These are phyloP conservation scores for Hippasteria phrygiana DNA, from an alignment of 53 echinoderm and acorn worm species.

Conservation along the genomic window DNA sequence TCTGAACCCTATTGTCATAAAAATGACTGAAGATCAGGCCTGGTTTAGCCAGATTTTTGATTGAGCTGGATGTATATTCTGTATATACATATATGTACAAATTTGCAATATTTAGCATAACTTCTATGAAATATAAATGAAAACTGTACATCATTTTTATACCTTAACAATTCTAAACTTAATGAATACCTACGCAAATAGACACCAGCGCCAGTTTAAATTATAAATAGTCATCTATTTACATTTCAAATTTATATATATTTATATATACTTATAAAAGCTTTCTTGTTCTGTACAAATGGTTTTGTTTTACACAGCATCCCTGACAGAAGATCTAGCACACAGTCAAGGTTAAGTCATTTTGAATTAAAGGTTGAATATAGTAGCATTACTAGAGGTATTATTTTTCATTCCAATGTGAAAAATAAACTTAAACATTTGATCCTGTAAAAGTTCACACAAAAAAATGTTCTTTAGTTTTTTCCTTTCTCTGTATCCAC, in stretches of 20 bases:
- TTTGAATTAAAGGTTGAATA: not conserved
- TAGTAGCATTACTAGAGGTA: no score
- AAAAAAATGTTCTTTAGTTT: no score
- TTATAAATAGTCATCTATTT: conserved; percentile 53
- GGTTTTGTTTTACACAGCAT: not conserved
- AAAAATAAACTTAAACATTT: no score
- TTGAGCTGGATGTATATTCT: no score
- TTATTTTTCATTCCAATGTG: no score
- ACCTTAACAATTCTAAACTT: not conserved
- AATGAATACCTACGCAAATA: not conserved
- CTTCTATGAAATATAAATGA: not conserved
- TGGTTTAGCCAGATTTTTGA: no score
- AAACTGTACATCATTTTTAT: not conserved
- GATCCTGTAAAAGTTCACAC: no score
- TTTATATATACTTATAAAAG: conserved; percentile 16
- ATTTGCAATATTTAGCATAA: no score
- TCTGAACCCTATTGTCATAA: no score
- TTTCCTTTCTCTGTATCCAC: no score
- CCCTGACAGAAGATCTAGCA: not conserved
- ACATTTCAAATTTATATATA: conserved; percentile 25
- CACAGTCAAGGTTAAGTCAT: not conserved
- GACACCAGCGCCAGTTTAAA: not conserved
- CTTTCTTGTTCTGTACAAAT: conserved; percentile 31
- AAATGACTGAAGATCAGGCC: no score
- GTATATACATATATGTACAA: no score